Evolutionary conservation across 2,113 vertebrate species (phyloP).

Genomic region (Nannobrachium achirus): DNA sequence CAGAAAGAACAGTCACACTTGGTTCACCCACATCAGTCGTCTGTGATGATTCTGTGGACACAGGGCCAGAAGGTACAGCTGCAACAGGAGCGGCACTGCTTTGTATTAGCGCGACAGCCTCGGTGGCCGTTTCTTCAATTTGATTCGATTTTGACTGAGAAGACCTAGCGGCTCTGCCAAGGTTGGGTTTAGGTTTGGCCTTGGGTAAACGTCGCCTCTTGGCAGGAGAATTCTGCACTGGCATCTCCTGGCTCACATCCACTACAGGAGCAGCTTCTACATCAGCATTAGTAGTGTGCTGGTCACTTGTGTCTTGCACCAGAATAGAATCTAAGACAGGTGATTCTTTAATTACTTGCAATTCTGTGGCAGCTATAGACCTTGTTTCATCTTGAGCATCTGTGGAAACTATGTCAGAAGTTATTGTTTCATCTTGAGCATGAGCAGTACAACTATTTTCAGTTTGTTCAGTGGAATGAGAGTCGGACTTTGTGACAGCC

Average conservation of each 20-base stretch:
- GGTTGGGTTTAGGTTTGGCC: conserved; percentile 62
- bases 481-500: not conserved
- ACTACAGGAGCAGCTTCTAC: not conserved
- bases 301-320: not conserved
- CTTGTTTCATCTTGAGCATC: too few species aligned
- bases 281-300: not conserved
- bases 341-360: not conserved
- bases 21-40: too few species aligned
- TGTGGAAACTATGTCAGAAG: too few species aligned
- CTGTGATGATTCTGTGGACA: too few species aligned
- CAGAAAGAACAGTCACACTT: not conserved
- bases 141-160: conserved; percentile 23
- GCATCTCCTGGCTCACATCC: conserved; percentile 9
- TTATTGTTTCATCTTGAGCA: too few species aligned
- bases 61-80: too few species aligned
- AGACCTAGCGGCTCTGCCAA: conserved; percentile 24
- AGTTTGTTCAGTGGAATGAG: conserved; percentile 9
- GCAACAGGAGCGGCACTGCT: too few species aligned
- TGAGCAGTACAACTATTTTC: not conserved
- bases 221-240: conserved; percentile 5
- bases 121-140: too few species aligned
- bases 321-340: not conserved
- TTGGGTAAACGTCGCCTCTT: conserved; percentile 29
- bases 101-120: too few species aligned
- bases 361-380: not conserved